Conservation (phyloP, 1,140 invertebrate species). For the Laupala kohalensis region DNA sequence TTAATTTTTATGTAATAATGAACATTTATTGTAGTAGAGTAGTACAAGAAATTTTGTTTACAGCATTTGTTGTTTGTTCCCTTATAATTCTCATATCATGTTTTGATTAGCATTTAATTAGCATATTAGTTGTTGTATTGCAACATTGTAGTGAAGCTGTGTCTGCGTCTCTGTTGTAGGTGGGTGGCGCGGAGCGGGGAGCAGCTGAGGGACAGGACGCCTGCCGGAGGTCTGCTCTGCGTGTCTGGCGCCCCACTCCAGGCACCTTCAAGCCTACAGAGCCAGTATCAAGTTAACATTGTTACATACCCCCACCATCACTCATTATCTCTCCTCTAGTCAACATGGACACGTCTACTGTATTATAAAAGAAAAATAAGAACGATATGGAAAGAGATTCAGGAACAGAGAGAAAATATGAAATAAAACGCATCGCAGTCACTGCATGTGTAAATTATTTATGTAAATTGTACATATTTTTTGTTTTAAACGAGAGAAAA, state of each 20-base stretch:
- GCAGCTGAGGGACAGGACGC: constrained; percentile 9
- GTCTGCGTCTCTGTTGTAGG: too few relatives aligned
- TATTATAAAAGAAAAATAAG: constrained; percentile 11
- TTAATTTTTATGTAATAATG: too few relatives aligned
- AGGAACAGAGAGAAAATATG: neutral
- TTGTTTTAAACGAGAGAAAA: constrained; percentile 12
- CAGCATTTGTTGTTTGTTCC: too few relatives aligned
- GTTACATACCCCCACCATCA: neutral
- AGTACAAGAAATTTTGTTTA: too few relatives aligned
- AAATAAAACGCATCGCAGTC: constrained; percentile 6
- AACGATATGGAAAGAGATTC: neutral
- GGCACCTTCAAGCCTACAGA: constrained; percentile 6
- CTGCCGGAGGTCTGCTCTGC: constrained; percentile 9
- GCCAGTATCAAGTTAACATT: constrained; percentile 9
- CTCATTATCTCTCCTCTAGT: constrained; percentile 11
- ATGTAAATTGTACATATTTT: constrained; percentile 15
- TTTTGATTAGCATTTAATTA: too few relatives aligned
- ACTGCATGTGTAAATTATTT: constrained; percentile 14
- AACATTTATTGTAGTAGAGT: too few relatives aligned
- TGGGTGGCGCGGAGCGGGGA: constrained; percentile 4
- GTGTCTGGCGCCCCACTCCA: neutral
- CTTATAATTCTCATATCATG: too few relatives aligned
- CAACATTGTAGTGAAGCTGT: too few relatives aligned
- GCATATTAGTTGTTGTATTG: too few relatives aligned
- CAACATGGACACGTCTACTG: constrained; percentile 10